These are phyloP conservation scores for Mesembrinibis cayennensis DNA, from an alignment of 2,113 vertebrate genomes.

Conservation along the genomic window DNA sequence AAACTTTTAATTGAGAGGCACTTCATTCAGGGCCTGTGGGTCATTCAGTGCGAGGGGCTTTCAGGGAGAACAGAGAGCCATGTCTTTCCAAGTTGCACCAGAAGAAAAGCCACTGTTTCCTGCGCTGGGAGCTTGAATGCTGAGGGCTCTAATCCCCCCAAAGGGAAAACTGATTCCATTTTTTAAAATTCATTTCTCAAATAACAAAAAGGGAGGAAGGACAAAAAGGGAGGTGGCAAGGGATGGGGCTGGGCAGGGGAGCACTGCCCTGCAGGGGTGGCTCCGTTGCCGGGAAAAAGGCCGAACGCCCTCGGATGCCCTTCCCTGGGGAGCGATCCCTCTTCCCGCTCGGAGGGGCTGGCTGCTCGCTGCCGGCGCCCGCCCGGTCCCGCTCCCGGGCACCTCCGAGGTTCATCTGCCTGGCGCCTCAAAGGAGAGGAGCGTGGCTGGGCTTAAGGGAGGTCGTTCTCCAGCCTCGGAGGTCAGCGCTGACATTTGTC, in stretches of 20 bases:
- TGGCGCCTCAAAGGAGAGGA: conserved; percentile 73
- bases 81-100: conserved; percentile 66
- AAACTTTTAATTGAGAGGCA: conserved; percentile 94
- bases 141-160: conserved; percentile 48
- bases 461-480: conserved; percentile 68
- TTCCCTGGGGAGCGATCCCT: neutral
- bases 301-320: accelerated
- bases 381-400: neutral
- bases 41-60: conserved; percentile 80
- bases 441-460: conserved; percentile 73
- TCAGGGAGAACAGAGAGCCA: conserved; percentile 79
- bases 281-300: neutral
- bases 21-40: conserved; percentile 83
- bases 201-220: neutral
- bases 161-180: conserved; percentile 29
- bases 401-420: conserved; percentile 76
- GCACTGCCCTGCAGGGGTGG: neutral
- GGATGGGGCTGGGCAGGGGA: neutral
- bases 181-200: conserved; percentile 20
- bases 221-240: neutral
- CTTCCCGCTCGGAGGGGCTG: accelerated
- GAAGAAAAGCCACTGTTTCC: conserved; percentile 64
- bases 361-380: neutral
- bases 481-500: conserved; percentile 77
- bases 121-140: conserved; percentile 30